phyloP scores from a whole-genome alignment of 2,888 invertebrate species.

The Thymelicus acteon region DNA sequence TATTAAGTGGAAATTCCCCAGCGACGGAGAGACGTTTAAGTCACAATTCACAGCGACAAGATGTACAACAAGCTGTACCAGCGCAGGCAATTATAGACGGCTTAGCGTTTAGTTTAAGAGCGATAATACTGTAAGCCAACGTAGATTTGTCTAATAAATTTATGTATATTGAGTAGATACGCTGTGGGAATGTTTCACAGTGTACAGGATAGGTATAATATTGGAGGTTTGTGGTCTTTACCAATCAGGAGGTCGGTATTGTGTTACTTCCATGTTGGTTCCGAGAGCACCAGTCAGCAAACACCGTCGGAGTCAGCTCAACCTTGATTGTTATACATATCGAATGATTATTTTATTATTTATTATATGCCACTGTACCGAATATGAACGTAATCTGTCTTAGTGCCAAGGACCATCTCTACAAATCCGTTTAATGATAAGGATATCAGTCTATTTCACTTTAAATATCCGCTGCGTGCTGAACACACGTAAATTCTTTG shows the following conservation, averaged over 20 bases:
- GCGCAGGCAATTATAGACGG: constrained; percentile 33
- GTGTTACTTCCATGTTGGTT: no score
- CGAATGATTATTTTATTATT: no score
- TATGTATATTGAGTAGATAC: constrained; percentile 24
- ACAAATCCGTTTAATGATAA: no score
- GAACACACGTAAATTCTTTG: neutral
- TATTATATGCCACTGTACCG: no score
- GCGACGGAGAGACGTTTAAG: neutral
- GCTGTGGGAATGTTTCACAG: neutral
- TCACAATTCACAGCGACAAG: constrained; percentile 6
- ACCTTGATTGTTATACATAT: no score
- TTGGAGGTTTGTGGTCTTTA: neutral
- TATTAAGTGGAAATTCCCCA: neutral
- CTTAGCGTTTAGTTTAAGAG: constrained; percentile 37
- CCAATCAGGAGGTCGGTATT: no score
- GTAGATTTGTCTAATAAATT: constrained; percentile 30
- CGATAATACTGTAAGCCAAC: constrained; percentile 29
- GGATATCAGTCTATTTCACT: no score
- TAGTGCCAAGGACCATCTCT: no score
- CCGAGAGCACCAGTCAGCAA: no score
- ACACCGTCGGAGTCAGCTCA: no score
- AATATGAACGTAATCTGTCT: no score
- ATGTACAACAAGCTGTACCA: constrained; percentile 28
- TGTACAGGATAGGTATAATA: neutral
- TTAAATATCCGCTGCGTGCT: no score